phyloP scores from a whole-genome alignment of 2,888 invertebrate genomes.

The Pheosia tremula region DNA sequence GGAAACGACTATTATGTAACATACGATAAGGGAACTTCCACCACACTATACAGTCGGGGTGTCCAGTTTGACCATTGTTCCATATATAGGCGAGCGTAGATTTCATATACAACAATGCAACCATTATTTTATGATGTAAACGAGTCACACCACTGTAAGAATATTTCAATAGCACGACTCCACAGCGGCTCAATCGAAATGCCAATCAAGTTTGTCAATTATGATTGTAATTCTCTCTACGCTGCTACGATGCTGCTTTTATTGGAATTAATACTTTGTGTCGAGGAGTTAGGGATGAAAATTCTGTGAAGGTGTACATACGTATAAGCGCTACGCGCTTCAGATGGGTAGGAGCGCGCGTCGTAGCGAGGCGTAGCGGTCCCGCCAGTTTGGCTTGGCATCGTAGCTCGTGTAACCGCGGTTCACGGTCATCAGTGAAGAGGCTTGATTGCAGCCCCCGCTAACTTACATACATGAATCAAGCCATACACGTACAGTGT shows the following conservation, averaged over 20 bases:
- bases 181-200: conserved; percentile 38
- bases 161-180: conserved; percentile 22
- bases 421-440: conserved; percentile 68
- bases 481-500: conserved; percentile 13
- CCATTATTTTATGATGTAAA: conserved; percentile 10
- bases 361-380: conserved; percentile 48
- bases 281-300: conserved; percentile 32
- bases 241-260: conserved; percentile 17
- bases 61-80: background rate
- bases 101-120: too few relatives aligned
- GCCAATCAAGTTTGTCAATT: conserved; percentile 49
- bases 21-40: conserved; percentile 13
- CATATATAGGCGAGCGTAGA: background rate
- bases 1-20: conserved; percentile 27
- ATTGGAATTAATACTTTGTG: conserved; percentile 37
- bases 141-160: conserved; percentile 15
- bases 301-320: conserved; percentile 28
- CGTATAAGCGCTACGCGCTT: conserved; percentile 31
- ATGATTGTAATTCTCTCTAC: conserved; percentile 34
- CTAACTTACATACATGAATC: conserved; percentile 47
- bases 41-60: conserved; percentile 2
- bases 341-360: conserved; percentile 36
- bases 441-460: conserved; percentile 63
- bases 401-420: conserved; percentile 59
- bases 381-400: conserved; percentile 52